Evolutionary conservation across 2,113 vertebrate species (phyloP).

Genomic region (Tyrannus savana): DNA sequence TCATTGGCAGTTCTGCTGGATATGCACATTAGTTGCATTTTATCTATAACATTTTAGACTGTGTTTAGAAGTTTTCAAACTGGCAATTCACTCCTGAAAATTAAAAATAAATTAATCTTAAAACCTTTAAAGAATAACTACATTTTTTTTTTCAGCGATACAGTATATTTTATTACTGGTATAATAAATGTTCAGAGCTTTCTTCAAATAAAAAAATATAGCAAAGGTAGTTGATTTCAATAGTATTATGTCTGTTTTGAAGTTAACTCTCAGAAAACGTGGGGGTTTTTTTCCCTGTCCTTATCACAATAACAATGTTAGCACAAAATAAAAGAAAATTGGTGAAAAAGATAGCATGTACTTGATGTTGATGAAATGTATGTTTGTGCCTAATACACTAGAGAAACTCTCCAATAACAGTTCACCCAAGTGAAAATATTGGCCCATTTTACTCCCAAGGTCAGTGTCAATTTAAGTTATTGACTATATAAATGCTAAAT

Average conservation of each 20-base stretch:
- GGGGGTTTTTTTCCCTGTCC: not conserved
- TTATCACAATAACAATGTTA: conserved; percentile 32
- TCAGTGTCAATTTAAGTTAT: conserved; percentile 60
- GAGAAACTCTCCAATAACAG: conserved; percentile 62
- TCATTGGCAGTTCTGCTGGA: not conserved
- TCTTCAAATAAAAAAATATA: not conserved
- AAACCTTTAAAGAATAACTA: not conserved
- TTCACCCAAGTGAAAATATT: conserved; percentile 66
- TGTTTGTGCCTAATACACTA: conserved; percentile 42
- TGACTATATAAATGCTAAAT: conserved; percentile 66
- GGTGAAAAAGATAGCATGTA: conserved; percentile 32
- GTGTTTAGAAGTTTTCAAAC: not conserved
- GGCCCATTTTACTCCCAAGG: conserved; percentile 12
- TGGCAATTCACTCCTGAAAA: not conserved
- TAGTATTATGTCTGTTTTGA: not conserved
- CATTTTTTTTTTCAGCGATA: not conserved
- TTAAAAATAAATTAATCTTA: not conserved
- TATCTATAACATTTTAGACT: not conserved
- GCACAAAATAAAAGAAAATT: conserved; percentile 51
- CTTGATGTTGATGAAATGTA: conserved; percentile 54
- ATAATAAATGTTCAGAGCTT: not conserved
- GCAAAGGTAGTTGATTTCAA: not conserved
- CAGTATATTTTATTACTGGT: not conserved
- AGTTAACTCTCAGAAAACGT: not conserved
- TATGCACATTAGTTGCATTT: not conserved